Conservation (phyloP, 2,113 vertebrate genomes). For the Larimichthys crocea region DNA sequence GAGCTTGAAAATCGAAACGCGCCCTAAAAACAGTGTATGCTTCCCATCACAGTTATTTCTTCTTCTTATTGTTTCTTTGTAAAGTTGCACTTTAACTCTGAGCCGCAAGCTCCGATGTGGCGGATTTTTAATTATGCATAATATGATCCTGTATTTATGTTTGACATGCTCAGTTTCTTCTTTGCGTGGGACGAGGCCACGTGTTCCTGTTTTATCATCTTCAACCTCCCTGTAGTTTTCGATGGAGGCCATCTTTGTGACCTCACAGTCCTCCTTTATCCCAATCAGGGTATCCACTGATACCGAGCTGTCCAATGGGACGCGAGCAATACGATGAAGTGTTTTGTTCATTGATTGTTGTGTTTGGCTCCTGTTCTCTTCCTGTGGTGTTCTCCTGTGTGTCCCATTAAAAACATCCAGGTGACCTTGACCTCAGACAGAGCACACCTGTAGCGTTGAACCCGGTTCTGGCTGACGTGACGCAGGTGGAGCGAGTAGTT, state of each 20-base stretch:
- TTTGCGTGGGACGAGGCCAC: not conserved
- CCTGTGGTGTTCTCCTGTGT: constrained; percentile 27
- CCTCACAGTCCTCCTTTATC: constrained; percentile 16
- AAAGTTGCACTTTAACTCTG: constrained; percentile 80
- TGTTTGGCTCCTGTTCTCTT: not conserved
- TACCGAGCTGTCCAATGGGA: constrained; percentile 49
- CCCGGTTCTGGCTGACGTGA: constrained; percentile 20
- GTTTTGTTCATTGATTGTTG: not conserved
- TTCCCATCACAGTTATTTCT: constrained; percentile 76
- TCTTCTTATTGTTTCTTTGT: constrained; percentile 52
- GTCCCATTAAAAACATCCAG: not conserved
- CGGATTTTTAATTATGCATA: constrained; percentile 53
- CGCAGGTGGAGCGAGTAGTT: constrained; percentile 5
- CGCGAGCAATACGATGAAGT: constrained; percentile 39
- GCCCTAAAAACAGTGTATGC: constrained; percentile 41
- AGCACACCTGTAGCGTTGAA: constrained; percentile 10
- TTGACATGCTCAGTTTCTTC: constrained; percentile 26
- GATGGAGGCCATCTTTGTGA: constrained; percentile 20
- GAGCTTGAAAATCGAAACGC: not conserved
- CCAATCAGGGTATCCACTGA: constrained; percentile 63
- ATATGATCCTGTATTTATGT: constrained; percentile 62
- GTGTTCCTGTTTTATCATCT: not conserved
- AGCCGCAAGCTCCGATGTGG: constrained; percentile 32
- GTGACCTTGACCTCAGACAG: constrained; percentile 45
- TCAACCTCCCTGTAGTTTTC: constrained; percentile 12